Conservation (phyloP, 2,797 vertebrate genomes). For the Ataeniobius toweri region DNA sequence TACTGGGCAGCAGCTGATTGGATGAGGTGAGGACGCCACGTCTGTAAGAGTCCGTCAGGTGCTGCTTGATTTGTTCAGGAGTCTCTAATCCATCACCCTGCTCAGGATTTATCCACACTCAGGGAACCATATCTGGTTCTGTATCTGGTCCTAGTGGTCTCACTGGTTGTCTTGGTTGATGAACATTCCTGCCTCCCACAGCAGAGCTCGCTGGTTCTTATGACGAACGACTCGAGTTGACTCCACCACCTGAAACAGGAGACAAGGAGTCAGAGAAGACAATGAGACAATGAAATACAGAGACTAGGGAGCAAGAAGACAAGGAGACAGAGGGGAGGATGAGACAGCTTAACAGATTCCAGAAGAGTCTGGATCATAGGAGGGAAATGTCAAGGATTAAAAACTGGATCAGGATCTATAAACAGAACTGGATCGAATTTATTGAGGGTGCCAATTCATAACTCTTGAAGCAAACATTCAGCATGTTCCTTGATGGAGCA, state of each 20-base stretch:
- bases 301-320: not conserved
- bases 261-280: not conserved
- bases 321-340: not conserved
- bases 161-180: conserved; percentile 63
- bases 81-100: not conserved
- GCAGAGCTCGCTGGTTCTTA: conserved; percentile 83
- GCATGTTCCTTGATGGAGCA: not conserved
- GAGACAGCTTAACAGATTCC: not conserved
- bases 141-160: not conserved
- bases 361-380: too few relatives aligned
- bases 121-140: not conserved
- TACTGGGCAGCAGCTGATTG: conserved; percentile 20
- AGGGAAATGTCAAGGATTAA: too few relatives aligned
- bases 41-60: not conserved
- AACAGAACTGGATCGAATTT: not conserved
- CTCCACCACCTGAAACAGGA: conserved; percentile 83
- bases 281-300: not conserved
- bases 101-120: not conserved
- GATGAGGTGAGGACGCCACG: not conserved
- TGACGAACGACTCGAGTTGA: conserved; percentile 87
- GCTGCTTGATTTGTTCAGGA: not conserved
- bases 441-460: not conserved
- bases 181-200: conserved; percentile 88
- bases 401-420: not conserved
- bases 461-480: not conserved